Evolutionary conservation across 2,888 invertebrate genomes (phyloP), one percentile per base, ranked within the genome.

Genomic region (Ichneumon xanthorius): DNA sequence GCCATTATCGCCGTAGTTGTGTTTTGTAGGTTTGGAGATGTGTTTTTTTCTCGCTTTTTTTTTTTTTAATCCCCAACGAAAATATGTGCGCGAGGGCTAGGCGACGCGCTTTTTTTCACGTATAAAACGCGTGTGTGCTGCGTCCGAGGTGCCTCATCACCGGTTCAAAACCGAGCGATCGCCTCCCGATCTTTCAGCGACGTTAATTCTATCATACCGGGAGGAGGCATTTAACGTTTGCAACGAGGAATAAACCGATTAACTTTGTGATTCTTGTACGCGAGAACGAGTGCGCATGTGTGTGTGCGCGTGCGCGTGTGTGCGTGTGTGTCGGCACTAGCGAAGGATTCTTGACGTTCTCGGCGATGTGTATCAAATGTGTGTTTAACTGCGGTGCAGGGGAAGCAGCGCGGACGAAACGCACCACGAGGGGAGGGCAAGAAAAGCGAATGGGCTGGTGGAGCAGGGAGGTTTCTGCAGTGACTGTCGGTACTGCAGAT

Each of bases 1-100:
- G 94, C 94, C 94, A 95, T 95, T 91, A 87, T 82, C 75, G 76
- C 79, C 76, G 53, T 70, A 50, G 70, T 70, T 63, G 16, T 50
- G 61, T 65, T 26, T 55, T 73, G 61, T 63, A 79, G 40, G 70
- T 76, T 76, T 50, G 75, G 33, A 65, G 16, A 40, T 26, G 37
- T 71, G 73, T 68, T 67, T 58, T 73, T 58, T 61, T 4, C 37
- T 61, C 4, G 40, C 19, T 78, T 55, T 6, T 45, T 14, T 19
- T 16, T 48, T 75, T n/a, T 55, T 30, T 1, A 48, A 48, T 48
- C 45, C 40, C 16, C 5, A 2, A 30, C 48, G 75, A 63, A 30
- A 48, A 70, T 65, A 70, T 63, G 63, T 61, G 55, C 70, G 70
- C 63, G 85, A 82, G 85, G 78, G 80, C 82, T 86, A 84, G 71